phyloP scores from a whole-genome alignment of 2,888 invertebrate genomes.

The Mystacides longicornis region DNA sequence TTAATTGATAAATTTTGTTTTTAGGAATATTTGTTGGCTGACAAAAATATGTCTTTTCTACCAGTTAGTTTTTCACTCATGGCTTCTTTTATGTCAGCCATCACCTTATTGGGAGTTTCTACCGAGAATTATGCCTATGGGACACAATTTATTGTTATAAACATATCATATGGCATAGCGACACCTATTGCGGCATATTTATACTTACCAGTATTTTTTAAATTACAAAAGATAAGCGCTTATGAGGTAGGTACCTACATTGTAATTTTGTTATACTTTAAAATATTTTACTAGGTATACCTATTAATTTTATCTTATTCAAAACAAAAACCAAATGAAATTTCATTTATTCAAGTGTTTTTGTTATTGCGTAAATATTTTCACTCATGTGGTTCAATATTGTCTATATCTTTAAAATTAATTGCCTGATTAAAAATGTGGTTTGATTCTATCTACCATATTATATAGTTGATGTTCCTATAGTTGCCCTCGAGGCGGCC shows the following conservation, averaged over 20 bases:
- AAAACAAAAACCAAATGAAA: no score
- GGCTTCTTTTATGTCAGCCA: conserved; percentile 92
- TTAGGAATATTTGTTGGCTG: conserved; percentile 77
- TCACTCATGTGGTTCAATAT: no score
- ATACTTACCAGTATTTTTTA: conserved; percentile 81
- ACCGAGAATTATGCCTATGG: conserved; percentile 81
- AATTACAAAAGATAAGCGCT: conserved; percentile 75
- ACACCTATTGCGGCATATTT: conserved; percentile 71
- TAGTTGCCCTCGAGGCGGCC: no score
- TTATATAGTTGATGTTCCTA: no score
- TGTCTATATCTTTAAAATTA: no score
- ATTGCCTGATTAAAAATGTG: no score
- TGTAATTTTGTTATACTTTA: not conserved
- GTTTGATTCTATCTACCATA: no score
- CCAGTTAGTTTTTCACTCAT: conserved; percentile 85
- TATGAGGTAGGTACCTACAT: conserved; percentile 66
- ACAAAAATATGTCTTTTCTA: conserved; percentile 67
- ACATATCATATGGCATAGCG: conserved; percentile 65
- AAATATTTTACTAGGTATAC: not conserved
- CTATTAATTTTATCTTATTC: no score
- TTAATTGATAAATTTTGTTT: no score
- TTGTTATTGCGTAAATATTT: no score
- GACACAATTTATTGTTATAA: conserved; percentile 70
- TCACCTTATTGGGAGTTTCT: conserved; percentile 82
- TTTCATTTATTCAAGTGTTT: no score